Evolutionary conservation across 2,113 vertebrate genomes (phyloP), one percentile per base, ranked within the genome.

Genomic region (Dicerorhinus sumatrensis): DNA sequence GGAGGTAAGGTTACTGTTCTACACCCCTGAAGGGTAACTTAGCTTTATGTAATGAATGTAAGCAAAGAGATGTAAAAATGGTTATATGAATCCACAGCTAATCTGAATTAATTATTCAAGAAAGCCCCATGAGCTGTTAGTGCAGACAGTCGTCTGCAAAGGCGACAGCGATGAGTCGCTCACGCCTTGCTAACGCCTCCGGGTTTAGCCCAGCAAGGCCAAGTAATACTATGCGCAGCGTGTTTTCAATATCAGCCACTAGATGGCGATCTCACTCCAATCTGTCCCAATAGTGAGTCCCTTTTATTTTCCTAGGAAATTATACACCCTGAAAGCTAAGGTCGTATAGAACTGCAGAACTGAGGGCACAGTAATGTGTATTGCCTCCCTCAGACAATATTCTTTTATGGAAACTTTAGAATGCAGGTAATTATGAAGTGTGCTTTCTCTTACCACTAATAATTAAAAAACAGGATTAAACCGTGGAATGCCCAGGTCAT

Each of bases 391-490:
- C 13, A 3, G n/a, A 83, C 86, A 81, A 83, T 96, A 87, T 90
- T 92, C 84, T 85, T 91, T 94, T 89, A 73, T 73, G 65, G 70
- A 94, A 96, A 76, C n/a, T 91, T 83, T 88, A 76, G 33, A 90
- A 72, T 96, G 91, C 84, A 86, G 84, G 70, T 82, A 97, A 94
- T 98, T 96, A 90, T 86, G 88, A 95, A 91, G 29, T 90, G 79
- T 84, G 70, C 70, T 88, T 97, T 96, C 76, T 97, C 73, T 33
- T 97, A 51, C 92, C 42, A 8, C 93, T 84, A 90, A 72, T 96
- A 98, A 83, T 98, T 97, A 98, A 98, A 98, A 97, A 96, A 23
- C 5, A 2, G 94, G 76, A 60, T 48, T 76, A 94, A 56, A 12
- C 27, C 21, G 12, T 70, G 20, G 62, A 72, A 92, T 54, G 93